These are phyloP conservation scores for Drosophila peninsularis DNA, from an alignment of 2,888 invertebrate species.

Conservation along the genomic window DNA sequence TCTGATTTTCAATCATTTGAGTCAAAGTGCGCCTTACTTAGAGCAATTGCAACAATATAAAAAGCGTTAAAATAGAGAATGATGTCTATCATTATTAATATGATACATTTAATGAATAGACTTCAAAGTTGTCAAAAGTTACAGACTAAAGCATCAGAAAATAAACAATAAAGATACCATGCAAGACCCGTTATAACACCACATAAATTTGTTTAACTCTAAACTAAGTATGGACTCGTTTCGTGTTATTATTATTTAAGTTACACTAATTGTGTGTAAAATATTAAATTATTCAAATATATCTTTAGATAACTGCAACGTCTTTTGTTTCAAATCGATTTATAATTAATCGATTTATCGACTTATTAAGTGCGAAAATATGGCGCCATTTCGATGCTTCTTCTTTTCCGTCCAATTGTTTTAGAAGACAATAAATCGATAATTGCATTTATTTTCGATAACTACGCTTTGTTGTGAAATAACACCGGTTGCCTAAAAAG, in stretches of 20 bases:
- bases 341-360: slow-evolving; percentile 1
- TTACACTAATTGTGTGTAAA: no score
- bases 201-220: background rate
- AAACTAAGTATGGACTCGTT: background rate
- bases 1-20: slow-evolving; percentile 76
- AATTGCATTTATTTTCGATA: slow-evolving; percentile 4
- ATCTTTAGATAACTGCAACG: background rate
- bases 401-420: background rate
- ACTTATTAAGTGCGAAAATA: background rate
- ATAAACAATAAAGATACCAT: background rate
- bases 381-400: slow-evolving; percentile 1
- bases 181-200: background rate
- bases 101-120: background rate
- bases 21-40: slow-evolving; percentile 73
- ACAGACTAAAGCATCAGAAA: background rate
- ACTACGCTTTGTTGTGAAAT: slow-evolving; percentile 59
- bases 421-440: background rate
- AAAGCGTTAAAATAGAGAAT: slow-evolving; percentile 41
- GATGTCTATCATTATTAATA: slow-evolving; percentile 1
- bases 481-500: slow-evolving; percentile 20
- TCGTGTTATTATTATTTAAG: background rate
- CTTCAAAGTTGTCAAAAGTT: slow-evolving; percentile 6
- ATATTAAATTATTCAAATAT: no score
- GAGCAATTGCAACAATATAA: slow-evolving; percentile 76
- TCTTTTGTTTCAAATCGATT: background rate